Conservation (phyloP, 2,113 vertebrate genomes). For the Apaloderma vittatum region DNA sequence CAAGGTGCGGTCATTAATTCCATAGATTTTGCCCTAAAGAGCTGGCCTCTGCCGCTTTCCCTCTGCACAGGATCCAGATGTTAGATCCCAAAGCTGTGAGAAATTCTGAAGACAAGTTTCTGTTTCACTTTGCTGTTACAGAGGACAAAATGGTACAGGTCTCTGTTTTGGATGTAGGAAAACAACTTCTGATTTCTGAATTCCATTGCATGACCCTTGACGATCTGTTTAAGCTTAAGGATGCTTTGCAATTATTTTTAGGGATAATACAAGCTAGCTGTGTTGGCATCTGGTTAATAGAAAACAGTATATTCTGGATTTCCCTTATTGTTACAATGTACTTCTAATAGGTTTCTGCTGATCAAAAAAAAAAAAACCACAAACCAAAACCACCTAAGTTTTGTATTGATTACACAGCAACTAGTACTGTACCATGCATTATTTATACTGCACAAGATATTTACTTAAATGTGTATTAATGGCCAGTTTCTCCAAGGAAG, state of each 20-base stretch:
- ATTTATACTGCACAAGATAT: not conserved
- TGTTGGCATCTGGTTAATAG: not conserved
- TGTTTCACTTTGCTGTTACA: not conserved
- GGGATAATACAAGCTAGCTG: not conserved
- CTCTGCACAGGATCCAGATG: not conserved
- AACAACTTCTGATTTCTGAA: not conserved
- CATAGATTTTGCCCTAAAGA: not conserved
- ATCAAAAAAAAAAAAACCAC: not conserved
- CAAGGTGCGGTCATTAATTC: not conserved
- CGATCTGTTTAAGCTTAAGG: not conserved
- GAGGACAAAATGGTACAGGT: not conserved
- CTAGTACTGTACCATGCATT: not conserved
- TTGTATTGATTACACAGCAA: not conserved
- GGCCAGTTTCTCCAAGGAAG: not conserved
- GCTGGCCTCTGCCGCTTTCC: no score
- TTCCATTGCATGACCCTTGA: not conserved
- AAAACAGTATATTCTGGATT: not conserved
- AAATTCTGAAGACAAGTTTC: not conserved
- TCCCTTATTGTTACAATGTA: not conserved
- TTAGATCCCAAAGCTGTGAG: not conserved
- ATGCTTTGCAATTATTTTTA: not conserved
- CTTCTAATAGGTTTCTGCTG: not conserved
- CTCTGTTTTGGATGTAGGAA: not conserved
- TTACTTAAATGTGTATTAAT: not conserved
- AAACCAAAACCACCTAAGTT: not conserved